phyloP scores from a whole-genome alignment of 2,888 invertebrate genomes.

The Phengaris arion region DNA sequence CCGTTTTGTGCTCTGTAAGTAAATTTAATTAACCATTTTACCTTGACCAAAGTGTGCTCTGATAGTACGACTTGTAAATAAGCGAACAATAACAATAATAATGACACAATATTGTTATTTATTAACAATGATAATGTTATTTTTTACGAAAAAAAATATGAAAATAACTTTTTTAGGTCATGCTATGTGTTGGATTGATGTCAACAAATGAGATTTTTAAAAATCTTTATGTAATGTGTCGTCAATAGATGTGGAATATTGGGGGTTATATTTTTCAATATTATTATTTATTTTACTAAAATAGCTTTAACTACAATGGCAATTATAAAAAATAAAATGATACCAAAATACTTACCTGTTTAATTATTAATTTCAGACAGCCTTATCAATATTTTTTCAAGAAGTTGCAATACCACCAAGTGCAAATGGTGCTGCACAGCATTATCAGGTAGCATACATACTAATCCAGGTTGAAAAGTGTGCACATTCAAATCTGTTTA shows the following conservation, averaged over 20 bases:
- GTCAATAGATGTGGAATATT: no score
- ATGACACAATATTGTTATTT: slow-evolving; percentile 30
- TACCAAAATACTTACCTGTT: not conserved
- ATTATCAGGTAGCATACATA: slow-evolving; percentile 83
- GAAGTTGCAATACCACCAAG: slow-evolving; percentile 91
- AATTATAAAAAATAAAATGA: not conserved
- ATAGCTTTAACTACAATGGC: no score
- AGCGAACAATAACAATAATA: slow-evolving; percentile 37
- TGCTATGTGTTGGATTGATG: not conserved
- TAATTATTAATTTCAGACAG: slow-evolving; percentile 84
- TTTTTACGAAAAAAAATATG: not conserved
- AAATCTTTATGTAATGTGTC: not conserved
- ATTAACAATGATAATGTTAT: not conserved
- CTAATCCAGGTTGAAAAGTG: no score
- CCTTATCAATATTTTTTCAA: slow-evolving; percentile 96
- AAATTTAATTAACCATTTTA: slow-evolving; percentile 37
- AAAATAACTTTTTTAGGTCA: not conserved
- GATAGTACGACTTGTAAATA: slow-evolving; percentile 41
- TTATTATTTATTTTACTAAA: not conserved
- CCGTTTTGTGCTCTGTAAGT: slow-evolving; percentile 29
- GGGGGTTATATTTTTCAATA: slow-evolving; percentile 7
- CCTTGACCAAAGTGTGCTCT: slow-evolving; percentile 39
- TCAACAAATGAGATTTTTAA: not conserved
- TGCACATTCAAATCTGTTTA: no score
- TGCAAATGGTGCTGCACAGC: slow-evolving; percentile 86